Evolutionary conservation across 2,113 vertebrate species (phyloP), one percentile per base, ranked within the genome.

Genomic region (Hiodon tergisus): DNA sequence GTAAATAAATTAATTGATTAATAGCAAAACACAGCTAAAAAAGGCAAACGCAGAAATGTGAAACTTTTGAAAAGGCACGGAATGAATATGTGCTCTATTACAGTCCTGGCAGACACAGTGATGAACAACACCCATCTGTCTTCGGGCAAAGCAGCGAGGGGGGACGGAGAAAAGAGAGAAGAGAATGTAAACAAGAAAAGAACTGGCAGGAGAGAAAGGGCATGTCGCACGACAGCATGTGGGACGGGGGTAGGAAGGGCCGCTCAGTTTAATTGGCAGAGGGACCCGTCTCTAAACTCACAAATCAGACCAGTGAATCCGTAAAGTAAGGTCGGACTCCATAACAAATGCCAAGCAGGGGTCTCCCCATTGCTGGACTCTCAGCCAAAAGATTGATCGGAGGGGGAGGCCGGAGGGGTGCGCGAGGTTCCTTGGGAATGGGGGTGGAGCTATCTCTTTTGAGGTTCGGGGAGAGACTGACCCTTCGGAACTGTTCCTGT

Each of bases 401-500:
- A 31, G 31, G 31, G 31, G 31, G 14, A 9, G 47, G 47, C 47
- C 51, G 8, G 51, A n/a, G 47, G 2, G n/a, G 14, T 6, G 58
- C 66, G 16, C 16, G 58, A 66, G n/a, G 54, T 9, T 17, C 6
- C 4, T 9, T 1, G 31, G 65, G 65, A 55, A 6, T 7, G 4
- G 4, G 6, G 53, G 52, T 7, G 13, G 47, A 71, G 14, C 16
- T 65, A 31, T 58, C 14, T 0, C 48, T 69, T 61, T 3, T 69
- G 48, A 50, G 59, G 60, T 68, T 60, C 68, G 73, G 73, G 67
- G 77, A 72, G 66, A 65, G 74, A 99, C 97, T 95, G 94, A 99
- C 97, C 96, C 96, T 91, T 88, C 92, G 93, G 89, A 96, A 92
- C 92, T 96, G 94, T 81, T 97, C 95, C 90, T 92, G 95, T 86